Evolutionary conservation across 2,888 invertebrate genomes (phyloP).

Genomic region (Sarcophaga carnaria): DNA sequence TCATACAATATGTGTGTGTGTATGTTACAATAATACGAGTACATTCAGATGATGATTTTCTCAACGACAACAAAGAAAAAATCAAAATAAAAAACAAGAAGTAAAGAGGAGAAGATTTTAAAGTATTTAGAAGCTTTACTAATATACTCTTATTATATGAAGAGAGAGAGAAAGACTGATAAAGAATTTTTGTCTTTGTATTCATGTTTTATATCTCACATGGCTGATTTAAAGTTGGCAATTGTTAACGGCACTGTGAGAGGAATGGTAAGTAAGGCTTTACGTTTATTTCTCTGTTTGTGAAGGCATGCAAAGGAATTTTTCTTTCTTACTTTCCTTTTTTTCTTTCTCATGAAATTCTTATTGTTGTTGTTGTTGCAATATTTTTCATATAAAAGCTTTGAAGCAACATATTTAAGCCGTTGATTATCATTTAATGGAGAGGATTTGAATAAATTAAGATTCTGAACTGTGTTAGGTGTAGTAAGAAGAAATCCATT

Average conservation of each 20-base stretch:
- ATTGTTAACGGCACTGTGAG: not conserved
- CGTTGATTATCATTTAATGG: conserved; percentile 11
- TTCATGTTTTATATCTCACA: no score
- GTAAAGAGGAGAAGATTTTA: conserved; percentile 20
- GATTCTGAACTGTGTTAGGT: not conserved
- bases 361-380: not conserved
- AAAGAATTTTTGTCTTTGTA: no score
- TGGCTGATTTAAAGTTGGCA: not conserved
- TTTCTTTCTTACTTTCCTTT: no score
- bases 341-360: not conserved
- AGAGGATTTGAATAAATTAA: not conserved
- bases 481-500: no score
- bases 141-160: no score
- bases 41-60: no score
- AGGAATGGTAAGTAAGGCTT: not conserved
- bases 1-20: not conserved
- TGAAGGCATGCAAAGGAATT: no score
- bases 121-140: conserved; percentile 4
- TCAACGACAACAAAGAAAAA: no score
- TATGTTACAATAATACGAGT: no score
- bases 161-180: no score
- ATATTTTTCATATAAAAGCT: not conserved
- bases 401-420: not conserved
- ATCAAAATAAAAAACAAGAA: no score
- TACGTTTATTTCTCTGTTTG: not conserved